phyloP scores from a whole-genome alignment of 1,140 invertebrate species.

The Drosophila melanica region DNA sequence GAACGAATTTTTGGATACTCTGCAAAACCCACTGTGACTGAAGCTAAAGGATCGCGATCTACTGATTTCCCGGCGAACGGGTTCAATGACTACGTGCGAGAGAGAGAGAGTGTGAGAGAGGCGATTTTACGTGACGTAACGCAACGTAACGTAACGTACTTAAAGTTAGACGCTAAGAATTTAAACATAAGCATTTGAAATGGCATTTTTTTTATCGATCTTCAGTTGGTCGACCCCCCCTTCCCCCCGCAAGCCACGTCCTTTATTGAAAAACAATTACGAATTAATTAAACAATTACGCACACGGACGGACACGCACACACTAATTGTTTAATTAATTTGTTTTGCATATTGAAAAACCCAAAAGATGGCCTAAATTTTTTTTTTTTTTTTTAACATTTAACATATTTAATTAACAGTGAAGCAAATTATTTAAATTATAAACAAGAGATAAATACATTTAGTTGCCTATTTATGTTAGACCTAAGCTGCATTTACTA shows the following conservation, averaged over 20 bases:
- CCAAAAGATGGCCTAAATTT: conserved; percentile 75
- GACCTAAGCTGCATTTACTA: conserved; percentile 83
- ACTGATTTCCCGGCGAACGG: conserved; percentile 11
- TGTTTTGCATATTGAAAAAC: conserved; percentile 76
- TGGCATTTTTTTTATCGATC: conserved; percentile 64
- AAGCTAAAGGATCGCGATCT: conserved; percentile 42
- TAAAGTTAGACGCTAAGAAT: conserved; percentile 31
- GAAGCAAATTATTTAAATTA: conserved; percentile 40
- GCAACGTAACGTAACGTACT: conserved; percentile 53
- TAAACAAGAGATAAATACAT: conserved; percentile 55
- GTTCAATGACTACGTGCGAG: conserved; percentile 43
- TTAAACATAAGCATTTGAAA: conserved; percentile 69
- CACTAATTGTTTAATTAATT: conserved; percentile 83
- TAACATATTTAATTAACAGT: conserved; percentile 47
- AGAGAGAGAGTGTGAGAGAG: conserved; percentile 22
- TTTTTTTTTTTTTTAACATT: too few relatives aligned
- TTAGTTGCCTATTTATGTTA: conserved; percentile 81
- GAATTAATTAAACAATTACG: conserved; percentile 83
- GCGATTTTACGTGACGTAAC: conserved; percentile 53
- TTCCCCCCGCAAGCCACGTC: background rate
- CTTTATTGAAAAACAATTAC: conserved; percentile 50
- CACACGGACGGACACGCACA: conserved; percentile 41
- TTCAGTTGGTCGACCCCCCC: conserved; percentile 8
- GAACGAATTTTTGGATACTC: conserved; percentile 36
- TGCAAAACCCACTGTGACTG: conserved; percentile 73